Evolutionary conservation across 2,113 vertebrate genomes (phyloP), one percentile per base, ranked within the genome.

Genomic region (Peucedramus taeniatus): DNA sequence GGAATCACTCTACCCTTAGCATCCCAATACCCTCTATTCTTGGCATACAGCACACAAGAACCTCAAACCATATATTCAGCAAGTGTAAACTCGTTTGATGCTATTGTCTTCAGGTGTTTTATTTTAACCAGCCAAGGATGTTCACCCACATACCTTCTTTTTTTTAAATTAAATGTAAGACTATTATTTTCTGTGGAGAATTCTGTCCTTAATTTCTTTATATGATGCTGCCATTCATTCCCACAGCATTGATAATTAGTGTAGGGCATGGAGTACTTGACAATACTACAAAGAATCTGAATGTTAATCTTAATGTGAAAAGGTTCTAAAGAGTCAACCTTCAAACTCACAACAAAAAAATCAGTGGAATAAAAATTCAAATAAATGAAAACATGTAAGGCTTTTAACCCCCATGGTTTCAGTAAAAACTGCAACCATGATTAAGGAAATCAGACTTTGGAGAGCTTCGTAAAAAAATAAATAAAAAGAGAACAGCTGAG

Each of bases 381-480:
- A 79, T 11, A 72, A 17, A 70, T 35, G 27, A 64, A 23, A 83
- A 86, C 80, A 39, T 22, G 2, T 13, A 54, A 75, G 7, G 5
- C 15, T 92, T 81, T 63, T 81, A 47, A 64, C 15, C 26, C 10
- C 13, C 3, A 13, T 40, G 26, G 8, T 65, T 71, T 89, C 44
- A 79, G 61, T 69, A 94, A 89, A 85, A 61, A 60, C 8, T 49
- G 37, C 21, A 91, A 63, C 40, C 0, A 2, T 76, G 27, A 90
- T 83, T 90, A 87, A 64, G 22, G 27, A 85, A 84, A 84, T 87
- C 39, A 84, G 61, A 51, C 17, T 87, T 85, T 90, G 37, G 53
- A 94, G 50, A 91, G 28, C 28, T 83, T 84, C 39, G 78, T 85
- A 39, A 85, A 94, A 94, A 93, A 91, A 53, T 49, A 80, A 88